These are phyloP conservation scores for Ameiurus melas DNA, from an alignment of 2,113 vertebrate species.

Conservation along the genomic window DNA sequence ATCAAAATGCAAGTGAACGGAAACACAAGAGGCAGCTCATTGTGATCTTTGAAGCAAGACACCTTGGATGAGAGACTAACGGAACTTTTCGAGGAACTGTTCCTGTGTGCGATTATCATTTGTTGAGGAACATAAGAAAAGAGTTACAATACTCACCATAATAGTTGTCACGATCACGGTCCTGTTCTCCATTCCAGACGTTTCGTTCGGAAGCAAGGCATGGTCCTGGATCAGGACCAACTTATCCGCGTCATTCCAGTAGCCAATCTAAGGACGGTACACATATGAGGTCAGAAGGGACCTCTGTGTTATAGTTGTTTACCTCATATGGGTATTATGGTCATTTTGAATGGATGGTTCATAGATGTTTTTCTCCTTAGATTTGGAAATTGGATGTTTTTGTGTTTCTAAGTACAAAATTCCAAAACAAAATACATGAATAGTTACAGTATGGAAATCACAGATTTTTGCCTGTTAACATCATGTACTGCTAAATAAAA, in stretches of 20 bases:
- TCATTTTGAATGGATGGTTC: not conserved
- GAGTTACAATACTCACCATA: conserved; percentile 81
- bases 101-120: conserved; percentile 10
- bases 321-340: not conserved
- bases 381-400: not conserved
- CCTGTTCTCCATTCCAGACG: conserved; percentile 91
- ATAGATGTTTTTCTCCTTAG: not conserved
- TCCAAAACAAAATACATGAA: not conserved
- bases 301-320: not conserved
- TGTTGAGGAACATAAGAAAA: conserved; percentile 7
- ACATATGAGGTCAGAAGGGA: not conserved
- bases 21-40: conserved; percentile 21
- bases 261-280: conserved; percentile 83
- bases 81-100: not conserved
- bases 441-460: not conserved
- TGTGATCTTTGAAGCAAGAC: conserved; percentile 1
- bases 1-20: conserved; percentile 29
- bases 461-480: not conserved
- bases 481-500: not conserved
- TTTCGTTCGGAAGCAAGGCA: conserved; percentile 89
- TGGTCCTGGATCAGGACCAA: conserved; percentile 95
- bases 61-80: conserved; percentile 43
- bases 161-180: conserved; percentile 97
- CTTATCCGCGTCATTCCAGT: conserved; percentile 98
- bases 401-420: not conserved